Evolutionary conservation across 2,797 vertebrate species (phyloP).

Genomic region (Balearica regulorum): DNA sequence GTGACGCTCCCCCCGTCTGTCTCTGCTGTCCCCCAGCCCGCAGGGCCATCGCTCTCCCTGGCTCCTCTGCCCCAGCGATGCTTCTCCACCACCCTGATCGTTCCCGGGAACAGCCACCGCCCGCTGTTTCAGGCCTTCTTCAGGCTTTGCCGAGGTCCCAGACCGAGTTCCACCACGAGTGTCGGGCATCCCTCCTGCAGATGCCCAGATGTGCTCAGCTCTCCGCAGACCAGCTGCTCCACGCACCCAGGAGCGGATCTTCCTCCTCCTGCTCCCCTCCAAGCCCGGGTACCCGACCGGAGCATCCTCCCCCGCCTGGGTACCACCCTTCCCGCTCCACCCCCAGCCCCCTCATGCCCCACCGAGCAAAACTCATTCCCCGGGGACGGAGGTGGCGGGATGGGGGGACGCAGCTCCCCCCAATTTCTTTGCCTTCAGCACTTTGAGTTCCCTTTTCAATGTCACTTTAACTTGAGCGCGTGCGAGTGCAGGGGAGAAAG

Average conservation of each 20-base stretch:
- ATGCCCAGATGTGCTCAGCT: not conserved
- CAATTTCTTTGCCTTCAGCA: not conserved
- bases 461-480: slow-evolving; percentile 21
- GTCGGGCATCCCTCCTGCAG: not conserved
- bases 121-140: not conserved
- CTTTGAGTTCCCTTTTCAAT: not conserved
- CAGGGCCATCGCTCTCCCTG: not conserved
- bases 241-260: not conserved
- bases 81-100: not conserved
- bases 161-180: fast-evolving
- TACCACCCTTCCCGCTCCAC: not conserved
- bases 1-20: fast-evolving
- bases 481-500: not conserved
- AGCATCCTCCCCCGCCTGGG: not conserved
- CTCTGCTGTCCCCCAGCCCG: not conserved
- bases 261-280: not conserved
- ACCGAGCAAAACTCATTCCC: not conserved
- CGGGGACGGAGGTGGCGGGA: not conserved
- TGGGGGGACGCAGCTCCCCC: not conserved
- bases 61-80: not conserved
- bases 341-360: not conserved
- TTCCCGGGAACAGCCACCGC: not conserved
- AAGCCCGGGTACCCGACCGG: fast-evolving
- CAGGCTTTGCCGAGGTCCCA: not conserved
- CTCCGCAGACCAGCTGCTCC: not conserved